Evolutionary conservation across 1,140 invertebrate species (phyloP), one percentile per base, ranked within the genome.

Genomic region (Physella acuta): DNA sequence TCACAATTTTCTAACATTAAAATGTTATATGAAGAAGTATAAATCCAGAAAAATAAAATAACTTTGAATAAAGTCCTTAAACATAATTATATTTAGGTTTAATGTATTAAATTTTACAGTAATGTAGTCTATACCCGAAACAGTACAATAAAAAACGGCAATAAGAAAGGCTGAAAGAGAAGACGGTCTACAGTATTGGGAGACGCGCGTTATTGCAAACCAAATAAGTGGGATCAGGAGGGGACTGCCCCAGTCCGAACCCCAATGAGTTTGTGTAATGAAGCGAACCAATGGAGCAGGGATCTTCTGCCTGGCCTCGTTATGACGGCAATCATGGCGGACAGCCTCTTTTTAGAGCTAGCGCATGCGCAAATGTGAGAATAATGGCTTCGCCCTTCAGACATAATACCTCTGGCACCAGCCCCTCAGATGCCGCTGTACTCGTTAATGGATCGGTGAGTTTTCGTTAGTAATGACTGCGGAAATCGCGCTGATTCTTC

Each of bases 301-400:
- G 4, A 14, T 56, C 64, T 66, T 66, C 52, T 66, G 64, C 64
- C 37, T 56, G 34, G 64, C 53, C 64, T 66, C 64, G 64, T 66
- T 66, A 66, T 58, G 51, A 56, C 30, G 37, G 64, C 64, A 66
- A 66, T 66, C 64, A 66, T 56, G 51, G 64, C 51, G 3, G 64
- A 66, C 64, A 66, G 64, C 52, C 51, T 56, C 52, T 56, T 56
- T 55, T 66, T 66, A 56, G 52, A 66, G 34, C 33, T 17, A 39
- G 51, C 64, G 64, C 52, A 55, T 66, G 64, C 64, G 64, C 64
- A 66, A 66, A 66, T 66, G 64, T 66, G 64, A 66, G 64, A 66
- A 56, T 66, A 66, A 66, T 66, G 36, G 64, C 52, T 20, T 26
- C 4, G 31, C 31, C 31, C 62, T 53, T 53, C 62, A 52, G 62